Percentiles rank a stretch among this genome's conserved stretches.
Conservation (phyloP, 2,888 invertebrate species). For the Rhabditophanes sp. region DNA sequence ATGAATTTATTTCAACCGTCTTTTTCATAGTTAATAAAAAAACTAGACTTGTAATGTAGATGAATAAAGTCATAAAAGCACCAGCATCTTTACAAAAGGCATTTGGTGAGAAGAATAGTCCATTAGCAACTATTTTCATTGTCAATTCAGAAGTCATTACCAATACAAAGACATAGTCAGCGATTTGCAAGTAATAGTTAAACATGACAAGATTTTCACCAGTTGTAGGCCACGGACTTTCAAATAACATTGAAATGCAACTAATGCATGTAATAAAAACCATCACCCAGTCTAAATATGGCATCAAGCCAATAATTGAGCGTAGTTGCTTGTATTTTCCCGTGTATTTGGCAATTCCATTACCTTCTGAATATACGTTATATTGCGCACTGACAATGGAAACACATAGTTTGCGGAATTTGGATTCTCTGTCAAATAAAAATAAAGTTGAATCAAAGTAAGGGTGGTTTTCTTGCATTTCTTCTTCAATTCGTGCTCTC, state of each 20-base stretch:
- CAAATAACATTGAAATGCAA: slow-evolving; percentile 97
- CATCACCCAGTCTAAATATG: slow-evolving; percentile 99
- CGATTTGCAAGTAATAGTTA: slow-evolving; percentile 68
- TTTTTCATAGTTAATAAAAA: slow-evolving; percentile 90
- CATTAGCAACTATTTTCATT: slow-evolving; percentile 87
- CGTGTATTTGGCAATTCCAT: background rate
- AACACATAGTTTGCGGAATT: slow-evolving; percentile 74
- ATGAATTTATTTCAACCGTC: slow-evolving; percentile 75
- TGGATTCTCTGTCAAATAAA: slow-evolving; percentile 65
- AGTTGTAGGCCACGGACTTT: slow-evolving; percentile 60
- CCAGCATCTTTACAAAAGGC: slow-evolving; percentile 94
- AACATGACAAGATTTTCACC: slow-evolving; percentile 64
- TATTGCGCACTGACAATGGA: slow-evolving; percentile 84
- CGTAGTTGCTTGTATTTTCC: slow-evolving; percentile 49
- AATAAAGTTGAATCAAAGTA: slow-evolving; percentile 94
- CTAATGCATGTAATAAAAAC: slow-evolving; percentile 90
- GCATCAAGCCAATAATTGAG: slow-evolving; percentile 86
- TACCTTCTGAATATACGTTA: slow-evolving; percentile 3
- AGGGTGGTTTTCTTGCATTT: slow-evolving; percentile 93
- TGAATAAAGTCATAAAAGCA: slow-evolving; percentile 85
- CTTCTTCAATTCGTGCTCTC: slow-evolving; percentile 56
- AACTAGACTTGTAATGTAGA: slow-evolving; percentile 80
- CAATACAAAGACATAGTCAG: slow-evolving; percentile 91
- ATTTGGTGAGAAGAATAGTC: slow-evolving; percentile 93
- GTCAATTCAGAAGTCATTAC: slow-evolving; percentile 92